Conservation (phyloP, 2,113 vertebrate genomes). For the Corythoichthys intestinalis region DNA sequence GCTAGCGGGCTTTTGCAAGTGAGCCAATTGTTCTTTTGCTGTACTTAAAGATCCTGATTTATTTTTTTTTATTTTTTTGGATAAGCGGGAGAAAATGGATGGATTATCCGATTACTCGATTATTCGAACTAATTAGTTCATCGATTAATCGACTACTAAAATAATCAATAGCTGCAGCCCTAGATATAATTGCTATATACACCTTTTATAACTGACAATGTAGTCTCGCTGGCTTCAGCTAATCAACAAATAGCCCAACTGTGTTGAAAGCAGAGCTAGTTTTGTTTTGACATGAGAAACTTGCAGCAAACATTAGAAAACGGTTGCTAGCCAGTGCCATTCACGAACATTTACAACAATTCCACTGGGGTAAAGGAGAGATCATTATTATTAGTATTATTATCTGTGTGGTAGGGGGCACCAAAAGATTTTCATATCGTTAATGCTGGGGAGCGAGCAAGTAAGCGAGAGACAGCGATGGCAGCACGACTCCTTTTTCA, state of each 20-base stretch:
- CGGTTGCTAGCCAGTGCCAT: background rate
- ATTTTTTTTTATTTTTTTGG: too few species aligned
- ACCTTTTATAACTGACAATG: background rate
- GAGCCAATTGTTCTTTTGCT: too few species aligned
- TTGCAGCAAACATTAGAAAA: slow-evolving; percentile 2
- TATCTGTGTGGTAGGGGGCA: slow-evolving; percentile 13
- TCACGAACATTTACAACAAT: slow-evolving; percentile 28
- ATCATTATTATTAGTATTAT: background rate
- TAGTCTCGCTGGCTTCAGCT: background rate
- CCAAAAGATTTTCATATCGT: slow-evolving; percentile 33
- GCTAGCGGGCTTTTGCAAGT: too few species aligned
- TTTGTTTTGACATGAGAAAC: slow-evolving; percentile 8
- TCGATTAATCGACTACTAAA: too few species aligned
- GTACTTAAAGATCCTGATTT: too few species aligned
- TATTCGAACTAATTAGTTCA: too few species aligned
- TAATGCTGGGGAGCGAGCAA: slow-evolving; percentile 49
- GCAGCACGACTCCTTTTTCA: slow-evolving; percentile 68
- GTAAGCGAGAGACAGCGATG: slow-evolving; percentile 19
- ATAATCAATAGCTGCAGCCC: too few species aligned
- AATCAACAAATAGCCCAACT: background rate
- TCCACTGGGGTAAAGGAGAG: slow-evolving; percentile 17
- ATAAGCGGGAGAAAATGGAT: too few species aligned
- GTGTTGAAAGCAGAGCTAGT: background rate
- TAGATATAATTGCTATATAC: slow-evolving; percentile 1
- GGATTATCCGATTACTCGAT: too few species aligned